phyloP scores from a whole-genome alignment of 2,888 invertebrate genomes.

The Erebia epiphron region DNA sequence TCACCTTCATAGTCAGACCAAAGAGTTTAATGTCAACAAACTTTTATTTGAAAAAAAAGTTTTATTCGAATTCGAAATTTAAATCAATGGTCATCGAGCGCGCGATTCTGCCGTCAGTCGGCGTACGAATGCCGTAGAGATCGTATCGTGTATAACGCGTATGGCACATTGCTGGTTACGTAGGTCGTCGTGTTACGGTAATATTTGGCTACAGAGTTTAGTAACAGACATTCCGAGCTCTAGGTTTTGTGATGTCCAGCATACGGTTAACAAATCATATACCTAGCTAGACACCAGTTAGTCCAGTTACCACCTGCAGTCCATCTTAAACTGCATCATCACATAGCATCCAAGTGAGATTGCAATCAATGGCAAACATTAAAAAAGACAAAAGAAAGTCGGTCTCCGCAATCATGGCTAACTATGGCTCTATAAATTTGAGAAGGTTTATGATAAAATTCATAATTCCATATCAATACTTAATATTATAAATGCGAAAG shows the following conservation, averaged over 20 bases:
- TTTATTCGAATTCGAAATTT: slow-evolving; percentile 53
- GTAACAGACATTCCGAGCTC: slow-evolving; percentile 42
- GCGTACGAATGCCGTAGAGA: slow-evolving; percentile 62
- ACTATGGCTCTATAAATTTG: too few species aligned
- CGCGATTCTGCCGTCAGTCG: slow-evolving; percentile 58
- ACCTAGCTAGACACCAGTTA: not conserved
- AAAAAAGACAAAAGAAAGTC: too few species aligned
- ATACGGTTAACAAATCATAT: slow-evolving; percentile 11
- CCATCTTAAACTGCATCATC: too few species aligned
- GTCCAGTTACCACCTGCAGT: not conserved
- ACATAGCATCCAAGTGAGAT: too few species aligned
- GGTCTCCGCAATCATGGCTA: too few species aligned
- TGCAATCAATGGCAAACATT: too few species aligned
- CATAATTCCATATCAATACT: too few species aligned
- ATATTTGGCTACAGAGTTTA: slow-evolving; percentile 52
- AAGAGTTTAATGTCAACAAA: slow-evolving; percentile 21
- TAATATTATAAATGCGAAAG: too few species aligned
- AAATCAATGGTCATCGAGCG: slow-evolving; percentile 55
- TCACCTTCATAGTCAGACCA: slow-evolving; percentile 20
- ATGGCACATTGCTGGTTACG: slow-evolving; percentile 52
- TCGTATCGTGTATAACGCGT: slow-evolving; percentile 47
- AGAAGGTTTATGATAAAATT: too few species aligned
- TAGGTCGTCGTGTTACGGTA: slow-evolving; percentile 57
- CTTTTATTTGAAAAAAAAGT: slow-evolving; percentile 34
- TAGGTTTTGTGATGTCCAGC: slow-evolving; percentile 20